Conservation (phyloP, 37 sponge, comb jelly and placozoan genomes). For the Amphimedon queenslandica region DNA sequence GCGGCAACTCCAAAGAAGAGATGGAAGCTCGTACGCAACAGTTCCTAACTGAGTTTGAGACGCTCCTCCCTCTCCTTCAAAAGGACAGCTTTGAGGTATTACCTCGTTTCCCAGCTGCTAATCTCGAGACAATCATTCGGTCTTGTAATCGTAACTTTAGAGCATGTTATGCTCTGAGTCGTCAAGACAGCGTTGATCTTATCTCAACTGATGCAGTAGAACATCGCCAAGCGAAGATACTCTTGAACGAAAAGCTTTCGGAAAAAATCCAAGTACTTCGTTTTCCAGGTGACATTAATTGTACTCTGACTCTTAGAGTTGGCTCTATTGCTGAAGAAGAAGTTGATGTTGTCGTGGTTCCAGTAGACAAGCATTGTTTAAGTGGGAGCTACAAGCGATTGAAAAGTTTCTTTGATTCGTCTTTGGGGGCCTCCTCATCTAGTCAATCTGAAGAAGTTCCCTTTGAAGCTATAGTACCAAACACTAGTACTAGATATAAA, state of each 20-base stretch:
- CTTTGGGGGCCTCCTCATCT: slow-evolving; percentile 43
- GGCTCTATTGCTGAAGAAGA: slow-evolving; percentile 45
- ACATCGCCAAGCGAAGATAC: neutral
- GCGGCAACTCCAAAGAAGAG: neutral
- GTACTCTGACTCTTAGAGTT: slow-evolving; percentile 43
- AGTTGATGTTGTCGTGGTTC: slow-evolving; percentile 64
- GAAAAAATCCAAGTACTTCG: neutral
- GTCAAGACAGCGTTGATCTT: neutral
- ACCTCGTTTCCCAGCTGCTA: neutral
- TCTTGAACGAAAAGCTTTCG: neutral
- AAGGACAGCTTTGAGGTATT: neutral
- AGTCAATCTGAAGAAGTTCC: too few relatives aligned
- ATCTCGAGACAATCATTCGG: neutral
- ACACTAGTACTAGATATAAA: too few relatives aligned
- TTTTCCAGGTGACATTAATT: neutral
- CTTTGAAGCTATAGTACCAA: too few relatives aligned
- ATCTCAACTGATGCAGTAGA: neutral
- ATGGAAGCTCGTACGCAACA: neutral
- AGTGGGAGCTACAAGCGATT: too few relatives aligned
- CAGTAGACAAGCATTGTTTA: too few relatives aligned
- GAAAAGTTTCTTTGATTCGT: too few relatives aligned
- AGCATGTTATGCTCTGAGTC: neutral
- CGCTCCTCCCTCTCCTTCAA: neutral
- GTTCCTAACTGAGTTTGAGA: neutral
- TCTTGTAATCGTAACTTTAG: neutral